Base-by-base conservation (phyloP, 2,888 invertebrate species). In the Coelopa pilipes region DNA sequence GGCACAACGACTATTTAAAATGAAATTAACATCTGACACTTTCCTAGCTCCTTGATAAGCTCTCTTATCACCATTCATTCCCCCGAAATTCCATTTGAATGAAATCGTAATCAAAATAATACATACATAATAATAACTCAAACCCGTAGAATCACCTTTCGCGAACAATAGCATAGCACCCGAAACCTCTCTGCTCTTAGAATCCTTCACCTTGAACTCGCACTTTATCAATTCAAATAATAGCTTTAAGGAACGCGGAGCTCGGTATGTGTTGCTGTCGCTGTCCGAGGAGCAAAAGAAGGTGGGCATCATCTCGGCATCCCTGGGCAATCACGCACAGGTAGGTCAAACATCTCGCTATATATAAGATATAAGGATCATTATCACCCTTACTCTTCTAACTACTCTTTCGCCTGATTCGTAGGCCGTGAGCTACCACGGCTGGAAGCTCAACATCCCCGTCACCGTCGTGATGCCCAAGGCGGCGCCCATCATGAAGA, bases 401-500 rank as follows among this genome's bases (percentile, higher is more conserved):
- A 53, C n/a, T 9, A 53, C 13, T 53, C 13, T 53, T 9, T n/a
- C 7, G 7, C 34, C 34, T n/a, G n/a, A n/a, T 63, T 67, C 68
- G 10, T 19, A 84, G 82, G 91, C 89, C 0, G 83, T 96, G 65
- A 92, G 93, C 78, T 96, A 93, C 85, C 96, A 96, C 84, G 95
- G 95, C 0, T 89, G 90, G 79, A 89, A 90, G 74, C 89, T 96
- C 11, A 89, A 89, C 57, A 90, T 94, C 34, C 92, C 93, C 0
- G 91, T 92, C 0, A 95, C 94, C 0, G 96, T 98, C 7, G 95
- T 98, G n/a, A 98, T 98, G 98, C 98, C 98, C 0, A 92, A 92
- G 57, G 92, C 96, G 0, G 98, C 98, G 0, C 97, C 98, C 0
- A 94, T 98, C 74, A 98, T 98, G 96, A 98, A 98, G 89, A 93